phyloP scores from a whole-genome alignment of 2,113 vertebrate species.

The Mustela lutreola region DNA sequence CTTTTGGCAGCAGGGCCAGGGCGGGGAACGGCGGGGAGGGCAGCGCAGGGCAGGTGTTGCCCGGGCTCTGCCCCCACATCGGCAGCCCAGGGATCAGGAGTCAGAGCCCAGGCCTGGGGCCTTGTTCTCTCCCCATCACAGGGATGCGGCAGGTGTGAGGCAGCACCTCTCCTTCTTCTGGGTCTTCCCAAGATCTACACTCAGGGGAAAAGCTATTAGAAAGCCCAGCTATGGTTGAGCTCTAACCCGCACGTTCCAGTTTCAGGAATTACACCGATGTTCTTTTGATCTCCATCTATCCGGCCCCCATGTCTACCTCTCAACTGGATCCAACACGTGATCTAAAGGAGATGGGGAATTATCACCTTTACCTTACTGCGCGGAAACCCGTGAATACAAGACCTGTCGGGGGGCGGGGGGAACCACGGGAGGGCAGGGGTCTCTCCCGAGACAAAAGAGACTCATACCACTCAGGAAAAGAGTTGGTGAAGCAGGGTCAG shows the following conservation, averaged over 20 bases:
- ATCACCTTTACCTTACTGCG: background rate
- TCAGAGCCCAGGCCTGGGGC: background rate
- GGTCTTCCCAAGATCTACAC: background rate
- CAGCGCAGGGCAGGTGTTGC: too few relatives aligned
- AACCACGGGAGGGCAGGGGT: background rate
- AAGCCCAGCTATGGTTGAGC: background rate
- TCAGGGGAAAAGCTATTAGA: background rate
- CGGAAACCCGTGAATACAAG: background rate
- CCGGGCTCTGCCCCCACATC: background rate
- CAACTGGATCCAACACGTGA: background rate
- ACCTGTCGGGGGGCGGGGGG: rapidly evolving
- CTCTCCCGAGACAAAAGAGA: slow-evolving; percentile 35
- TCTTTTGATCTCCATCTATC: background rate
- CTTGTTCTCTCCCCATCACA: background rate
- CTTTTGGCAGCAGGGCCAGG: background rate
- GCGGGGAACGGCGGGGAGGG: too few relatives aligned
- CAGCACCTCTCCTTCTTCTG: background rate
- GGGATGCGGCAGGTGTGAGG: background rate
- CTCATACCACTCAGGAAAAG: background rate
- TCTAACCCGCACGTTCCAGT: background rate
- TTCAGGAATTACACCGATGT: background rate
- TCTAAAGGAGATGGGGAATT: background rate
- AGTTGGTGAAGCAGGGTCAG: background rate
- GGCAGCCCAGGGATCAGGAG: background rate
- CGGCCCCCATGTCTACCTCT: background rate